Base-by-base conservation (phyloP, 64 coral and sea anemone genomes). In the Platygyra sinensis region DNA sequence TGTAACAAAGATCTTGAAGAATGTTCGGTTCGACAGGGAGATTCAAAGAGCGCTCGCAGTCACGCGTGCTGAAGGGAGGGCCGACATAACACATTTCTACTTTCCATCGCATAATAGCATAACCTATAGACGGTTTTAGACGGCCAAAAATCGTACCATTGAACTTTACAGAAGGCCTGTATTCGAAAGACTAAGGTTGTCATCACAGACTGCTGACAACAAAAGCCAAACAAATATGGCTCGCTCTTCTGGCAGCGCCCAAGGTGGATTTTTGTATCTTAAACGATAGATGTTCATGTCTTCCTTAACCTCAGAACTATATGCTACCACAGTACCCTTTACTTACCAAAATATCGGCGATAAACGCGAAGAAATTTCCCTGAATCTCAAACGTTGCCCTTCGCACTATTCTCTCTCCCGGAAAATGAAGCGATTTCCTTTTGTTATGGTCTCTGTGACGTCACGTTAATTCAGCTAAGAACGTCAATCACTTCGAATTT, bases 201-300 rank as follows among this genome's bases (percentile, higher is more conserved):
- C 38, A 85, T 71, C 81, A 85, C 59, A 46, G 32, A 85, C 81
- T 85, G 33, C 81, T 85, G 81, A 85, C 81, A 85, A 85, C 81
- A 85, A 85, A 85, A 85, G 81, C 81, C 63, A 85, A 85, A 85
- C 81, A 85, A 85, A 85, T 85, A 85, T 85, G 81, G 81, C 61
- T 71, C 81, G 39, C 63, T 65, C 46, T 85, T 85, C 81, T 85
- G 81, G 32, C 81, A 85, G 81, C 81, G 81, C 81, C 81, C 81
- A 49, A 55, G 24, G 81, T 71, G 33, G 51, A 85, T 49, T 72
- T 46, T 85, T 85, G 63, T 19, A 69, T 51, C 63, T 63, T 85
- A 52, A 3, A 36, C 63, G 62, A 50, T 18, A 25, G 32, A 85
- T 71, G n/a, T 64, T 71, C 22, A 30, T 28, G n/a, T 2, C 12